Percentiles rank a stretch among this genome's conserved stretches.
These are phyloP conservation scores for Luscinia luscinia DNA, from an alignment of 2,797 vertebrate genomes.

Conservation along the genomic window DNA sequence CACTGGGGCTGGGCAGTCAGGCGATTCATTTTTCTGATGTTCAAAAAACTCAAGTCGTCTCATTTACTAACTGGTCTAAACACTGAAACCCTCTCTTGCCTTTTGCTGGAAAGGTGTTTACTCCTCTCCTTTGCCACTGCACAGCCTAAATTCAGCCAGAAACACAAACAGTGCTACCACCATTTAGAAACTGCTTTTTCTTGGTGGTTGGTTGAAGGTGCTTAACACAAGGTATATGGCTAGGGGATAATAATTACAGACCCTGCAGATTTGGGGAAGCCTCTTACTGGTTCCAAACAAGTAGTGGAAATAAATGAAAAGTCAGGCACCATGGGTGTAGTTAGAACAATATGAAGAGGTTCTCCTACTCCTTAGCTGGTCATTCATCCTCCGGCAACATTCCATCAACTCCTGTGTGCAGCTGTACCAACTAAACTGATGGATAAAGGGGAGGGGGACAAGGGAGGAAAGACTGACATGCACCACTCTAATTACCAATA, in stretches of 20 bases:
- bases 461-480: background rate
- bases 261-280: background rate
- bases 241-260: background rate
- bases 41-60: background rate
- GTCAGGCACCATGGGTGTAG: background rate
- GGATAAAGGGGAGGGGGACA: fast-evolving
- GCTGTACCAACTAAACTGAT: background rate
- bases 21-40: background rate
- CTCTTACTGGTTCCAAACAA: background rate
- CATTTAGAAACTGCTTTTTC: background rate
- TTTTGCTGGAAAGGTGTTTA: background rate
- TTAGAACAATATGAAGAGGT: background rate
- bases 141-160: background rate
- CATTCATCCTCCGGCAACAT: background rate
- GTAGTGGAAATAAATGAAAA: background rate
- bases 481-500: background rate
- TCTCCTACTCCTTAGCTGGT: background rate
- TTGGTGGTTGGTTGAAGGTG: background rate
- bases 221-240: background rate
- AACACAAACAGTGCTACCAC: background rate
- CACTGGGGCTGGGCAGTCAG: fast-evolving
- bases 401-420: background rate
- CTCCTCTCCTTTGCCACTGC: background rate
- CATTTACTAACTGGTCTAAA: background rate
- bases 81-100: background rate